Percentiles rank a stretch among this genome's conserved stretches.
Conservation (phyloP, 2,888 invertebrate species). For the Melanchra persicariae region DNA sequence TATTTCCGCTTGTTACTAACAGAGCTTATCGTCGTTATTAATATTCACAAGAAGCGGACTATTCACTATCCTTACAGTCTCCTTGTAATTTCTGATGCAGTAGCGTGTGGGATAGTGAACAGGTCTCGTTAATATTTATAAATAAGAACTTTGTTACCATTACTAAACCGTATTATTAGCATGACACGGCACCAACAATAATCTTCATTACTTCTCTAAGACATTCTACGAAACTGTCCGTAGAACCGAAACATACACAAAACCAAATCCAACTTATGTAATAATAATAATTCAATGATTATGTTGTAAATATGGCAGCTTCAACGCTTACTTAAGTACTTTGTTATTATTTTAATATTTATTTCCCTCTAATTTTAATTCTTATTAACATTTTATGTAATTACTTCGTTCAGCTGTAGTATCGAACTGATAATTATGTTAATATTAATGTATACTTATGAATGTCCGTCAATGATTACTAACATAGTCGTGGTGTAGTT, state of each 20-base stretch:
- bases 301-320: slow-evolving; percentile 85
- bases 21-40: slow-evolving; percentile 44
- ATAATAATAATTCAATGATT: slow-evolving; percentile 59
- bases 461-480: slow-evolving; percentile 49
- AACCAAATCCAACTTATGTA: slow-evolving; percentile 71
- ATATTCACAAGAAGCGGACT: slow-evolving; percentile 24
- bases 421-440: slow-evolving; percentile 59
- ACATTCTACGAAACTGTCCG: slow-evolving; percentile 33
- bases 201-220: slow-evolving; percentile 12
- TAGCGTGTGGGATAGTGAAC: slow-evolving; percentile 2
- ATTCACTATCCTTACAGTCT: slow-evolving; percentile 14
- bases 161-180: slow-evolving; percentile 42
- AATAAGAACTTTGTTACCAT: slow-evolving; percentile 64
- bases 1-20: slow-evolving; percentile 47
- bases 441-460: slow-evolving; percentile 48
- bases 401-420: slow-evolving; percentile 56
- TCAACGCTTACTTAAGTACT: slow-evolving; percentile 58
- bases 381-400: slow-evolving; percentile 51
- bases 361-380: slow-evolving; percentile 63
- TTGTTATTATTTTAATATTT: slow-evolving; percentile 72
- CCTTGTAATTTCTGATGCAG: neutral
- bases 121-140: slow-evolving; percentile 21
- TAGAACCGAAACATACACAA: slow-evolving; percentile 37
- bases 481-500: slow-evolving; percentile 42
- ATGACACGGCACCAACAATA: slow-evolving; percentile 32